Percentiles rank a stretch among this genome's conserved stretches.
phyloP scores from a whole-genome alignment of 2,113 vertebrate genomes.

The Furnarius figulus region DNA sequence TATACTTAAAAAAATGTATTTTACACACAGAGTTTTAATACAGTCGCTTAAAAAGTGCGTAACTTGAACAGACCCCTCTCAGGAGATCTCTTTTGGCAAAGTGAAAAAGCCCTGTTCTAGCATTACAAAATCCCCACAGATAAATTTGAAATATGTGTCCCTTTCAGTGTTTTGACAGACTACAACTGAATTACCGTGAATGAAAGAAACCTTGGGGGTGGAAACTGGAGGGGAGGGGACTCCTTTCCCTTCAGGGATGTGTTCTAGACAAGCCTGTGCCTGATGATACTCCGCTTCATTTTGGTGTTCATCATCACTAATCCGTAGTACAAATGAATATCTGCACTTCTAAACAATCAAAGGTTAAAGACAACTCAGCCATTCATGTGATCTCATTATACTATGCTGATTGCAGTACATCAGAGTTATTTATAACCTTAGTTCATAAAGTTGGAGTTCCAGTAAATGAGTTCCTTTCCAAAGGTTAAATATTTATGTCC shows the following conservation, averaged over 20 bases:
- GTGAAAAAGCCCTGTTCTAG: constrained; percentile 16
- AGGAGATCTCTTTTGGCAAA: constrained; percentile 19
- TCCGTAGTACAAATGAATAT: constrained; percentile 49
- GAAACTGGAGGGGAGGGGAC: neutral
- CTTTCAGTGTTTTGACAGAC: constrained; percentile 58
- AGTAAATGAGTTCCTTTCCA: constrained; percentile 70
- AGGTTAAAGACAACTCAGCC: constrained; percentile 68
- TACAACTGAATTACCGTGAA: constrained; percentile 58
- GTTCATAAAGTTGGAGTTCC: constrained; percentile 70
- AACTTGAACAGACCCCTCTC: constrained; percentile 21
- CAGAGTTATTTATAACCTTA: constrained; percentile 68
- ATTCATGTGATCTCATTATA: constrained; percentile 69
- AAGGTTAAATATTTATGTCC: constrained; percentile 79
- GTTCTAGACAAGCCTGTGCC: neutral
- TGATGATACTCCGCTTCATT: neutral
- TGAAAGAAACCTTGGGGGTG: neutral
- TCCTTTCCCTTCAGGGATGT: constrained; percentile 10
- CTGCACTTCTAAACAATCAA: constrained; percentile 73
- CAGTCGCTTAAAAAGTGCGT: neutral
- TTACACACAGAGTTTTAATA: neutral
- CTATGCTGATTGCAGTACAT: constrained; percentile 67
- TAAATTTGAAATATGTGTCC: constrained; percentile 62
- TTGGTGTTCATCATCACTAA: neutral
- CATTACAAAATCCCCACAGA: constrained; percentile 54
- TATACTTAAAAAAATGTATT: neutral